These are phyloP conservation scores for Argyrosomus japonicus DNA, from an alignment of 2,113 vertebrate genomes.

Conservation along the genomic window DNA sequence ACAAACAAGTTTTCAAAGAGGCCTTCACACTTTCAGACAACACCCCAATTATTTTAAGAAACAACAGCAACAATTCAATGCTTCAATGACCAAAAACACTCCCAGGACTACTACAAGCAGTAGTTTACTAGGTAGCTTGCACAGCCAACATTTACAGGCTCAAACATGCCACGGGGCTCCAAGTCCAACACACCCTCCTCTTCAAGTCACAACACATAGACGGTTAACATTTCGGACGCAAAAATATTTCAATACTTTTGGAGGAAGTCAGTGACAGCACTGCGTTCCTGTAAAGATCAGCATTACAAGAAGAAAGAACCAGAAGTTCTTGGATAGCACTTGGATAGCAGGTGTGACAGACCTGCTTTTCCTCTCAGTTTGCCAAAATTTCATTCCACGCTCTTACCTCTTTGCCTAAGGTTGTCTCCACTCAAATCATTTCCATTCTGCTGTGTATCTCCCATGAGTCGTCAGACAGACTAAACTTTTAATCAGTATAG, in stretches of 20 bases:
- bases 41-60: conserved; percentile 78
- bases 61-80: conserved; percentile 45
- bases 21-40: conserved; percentile 56
- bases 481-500: conserved; percentile 41
- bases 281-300: conserved; percentile 7
- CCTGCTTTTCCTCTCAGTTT: conserved; percentile 63
- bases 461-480: conserved; percentile 58
- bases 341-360: conserved; percentile 68
- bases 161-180: conserved; percentile 62
- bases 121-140: not conserved
- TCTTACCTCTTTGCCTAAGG: conserved; percentile 76
- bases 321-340: not conserved
- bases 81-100: conserved; percentile 29
- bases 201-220: conserved; percentile 66
- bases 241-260: not conserved
- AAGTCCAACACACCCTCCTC: conserved; percentile 55
- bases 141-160: conserved; percentile 61
- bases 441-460: conserved; percentile 64
- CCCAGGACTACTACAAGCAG: not conserved
- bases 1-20: conserved; percentile 56
- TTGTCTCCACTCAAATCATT: conserved; percentile 58
- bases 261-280: not conserved
- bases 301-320: not conserved
- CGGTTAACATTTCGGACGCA: not conserved
- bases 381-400: conserved; percentile 40